These are phyloP conservation scores for Epinephelus awoara DNA, from an alignment of 2,797 vertebrate genomes.

Conservation along the genomic window DNA sequence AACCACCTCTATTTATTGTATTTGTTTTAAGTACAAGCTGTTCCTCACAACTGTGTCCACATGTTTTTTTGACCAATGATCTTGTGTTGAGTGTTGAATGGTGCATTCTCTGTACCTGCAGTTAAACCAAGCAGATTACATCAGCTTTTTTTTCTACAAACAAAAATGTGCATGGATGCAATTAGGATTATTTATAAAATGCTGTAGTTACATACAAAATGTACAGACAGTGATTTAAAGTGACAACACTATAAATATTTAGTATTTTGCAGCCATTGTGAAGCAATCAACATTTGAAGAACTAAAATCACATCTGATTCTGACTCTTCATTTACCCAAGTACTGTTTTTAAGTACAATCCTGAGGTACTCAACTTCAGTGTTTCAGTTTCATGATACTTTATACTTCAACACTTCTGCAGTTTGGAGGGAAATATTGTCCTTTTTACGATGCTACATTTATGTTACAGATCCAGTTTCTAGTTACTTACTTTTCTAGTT, in stretches of 20 bases:
- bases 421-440: too few relatives aligned
- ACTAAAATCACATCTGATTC: too few relatives aligned
- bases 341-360: too few relatives aligned
- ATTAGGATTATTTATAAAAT: neutral
- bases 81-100: conserved; percentile 16
- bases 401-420: too few relatives aligned
- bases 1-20: conserved; percentile 43
- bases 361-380: too few relatives aligned
- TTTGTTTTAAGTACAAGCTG: conserved; percentile 32
- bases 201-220: neutral
- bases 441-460: too few relatives aligned
- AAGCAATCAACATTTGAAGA: too few relatives aligned
- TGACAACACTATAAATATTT: neutral
- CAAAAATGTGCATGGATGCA: neutral
- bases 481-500: too few relatives aligned
- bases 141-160: neutral
- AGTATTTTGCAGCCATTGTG: too few relatives aligned
- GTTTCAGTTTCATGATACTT: too few relatives aligned
- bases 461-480: too few relatives aligned
- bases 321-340: too few relatives aligned
- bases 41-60: conserved; percentile 23
- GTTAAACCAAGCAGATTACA: conserved; percentile 10
- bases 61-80: conserved; percentile 39
- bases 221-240: neutral
- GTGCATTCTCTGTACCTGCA: conserved; percentile 12